Evolutionary conservation across 1,140 invertebrate species (phyloP).

Genomic region (Drosophila baimaii): DNA sequence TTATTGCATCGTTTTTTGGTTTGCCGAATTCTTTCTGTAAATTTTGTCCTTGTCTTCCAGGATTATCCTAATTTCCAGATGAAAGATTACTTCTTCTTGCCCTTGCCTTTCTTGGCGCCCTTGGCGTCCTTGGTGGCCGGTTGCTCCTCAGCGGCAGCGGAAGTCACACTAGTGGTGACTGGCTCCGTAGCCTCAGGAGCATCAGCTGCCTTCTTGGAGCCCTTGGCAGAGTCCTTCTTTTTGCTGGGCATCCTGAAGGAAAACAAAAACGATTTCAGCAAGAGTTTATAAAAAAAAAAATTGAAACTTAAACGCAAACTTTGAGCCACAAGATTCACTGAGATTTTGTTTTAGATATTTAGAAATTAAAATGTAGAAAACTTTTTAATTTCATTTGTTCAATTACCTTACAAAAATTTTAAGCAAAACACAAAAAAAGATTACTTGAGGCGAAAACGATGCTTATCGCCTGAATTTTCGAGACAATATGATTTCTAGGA

Average conservation of each 20-base stretch:
- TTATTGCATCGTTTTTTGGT: slow-evolving; percentile 13
- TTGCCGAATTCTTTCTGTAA: too few species aligned
- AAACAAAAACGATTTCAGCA: neutral
- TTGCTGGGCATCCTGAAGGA: slow-evolving; percentile 29
- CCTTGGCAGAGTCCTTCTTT: slow-evolving; percentile 34
- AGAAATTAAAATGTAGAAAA: neutral
- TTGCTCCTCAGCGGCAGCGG: neutral
- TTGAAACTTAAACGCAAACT: too few species aligned
- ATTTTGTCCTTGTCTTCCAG: neutral
- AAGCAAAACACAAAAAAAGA: slow-evolving; percentile 5
- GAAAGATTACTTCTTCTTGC: slow-evolving; percentile 36
- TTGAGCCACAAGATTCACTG: too few species aligned
- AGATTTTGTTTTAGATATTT: neutral
- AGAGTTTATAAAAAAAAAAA: neutral
- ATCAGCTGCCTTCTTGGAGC: neutral
- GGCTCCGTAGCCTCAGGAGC: too few species aligned
- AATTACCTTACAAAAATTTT: slow-evolving; percentile 15
- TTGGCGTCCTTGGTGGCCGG: slow-evolving; percentile 18
- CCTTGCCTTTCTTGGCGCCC: slow-evolving; percentile 34
- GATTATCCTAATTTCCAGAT: neutral
- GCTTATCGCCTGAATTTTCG: slow-evolving; percentile 3
- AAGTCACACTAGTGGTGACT: too few species aligned
- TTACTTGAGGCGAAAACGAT: neutral
- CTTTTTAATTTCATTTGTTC: too few species aligned
- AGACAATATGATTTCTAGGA: slow-evolving; percentile 3